phyloP scores from a whole-genome alignment of 2,797 vertebrate genomes.

The Cottoperca gobio region DNA sequence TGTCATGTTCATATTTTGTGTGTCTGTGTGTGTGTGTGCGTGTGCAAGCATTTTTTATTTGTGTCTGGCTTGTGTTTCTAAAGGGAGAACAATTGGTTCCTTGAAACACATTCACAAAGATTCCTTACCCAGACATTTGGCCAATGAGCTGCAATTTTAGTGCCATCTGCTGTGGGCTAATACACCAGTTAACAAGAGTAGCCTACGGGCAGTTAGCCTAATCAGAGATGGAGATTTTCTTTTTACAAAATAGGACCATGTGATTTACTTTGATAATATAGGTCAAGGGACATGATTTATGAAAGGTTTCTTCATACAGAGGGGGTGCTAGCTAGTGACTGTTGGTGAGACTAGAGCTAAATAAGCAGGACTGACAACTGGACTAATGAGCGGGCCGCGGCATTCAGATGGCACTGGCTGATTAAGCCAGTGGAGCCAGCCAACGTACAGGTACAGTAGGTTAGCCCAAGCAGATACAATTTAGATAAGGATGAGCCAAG shows the following conservation, averaged over 20 bases:
- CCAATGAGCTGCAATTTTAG: constrained; percentile 4
- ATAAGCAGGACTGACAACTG: neutral
- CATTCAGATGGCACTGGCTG: neutral
- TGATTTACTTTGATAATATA: neutral
- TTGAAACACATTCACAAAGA: constrained; percentile 10
- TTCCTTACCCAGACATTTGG: constrained; percentile 20
- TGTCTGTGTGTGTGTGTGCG: neutral
- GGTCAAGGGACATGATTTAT: neutral
- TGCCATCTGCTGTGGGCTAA: constrained; percentile 54
- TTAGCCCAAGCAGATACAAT: neutral
- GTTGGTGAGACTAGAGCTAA: neutral
- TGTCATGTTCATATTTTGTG: neutral
- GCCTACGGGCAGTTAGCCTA: neutral
- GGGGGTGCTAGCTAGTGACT: too few species aligned
- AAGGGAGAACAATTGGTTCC: constrained; percentile 39
- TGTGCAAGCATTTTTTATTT: neutral
- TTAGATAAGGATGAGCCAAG: neutral
- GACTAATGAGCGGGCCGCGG: neutral
- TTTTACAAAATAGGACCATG: neutral
- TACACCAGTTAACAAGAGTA: constrained; percentile 12
- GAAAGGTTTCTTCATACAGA: neutral
- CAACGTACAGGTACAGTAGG: neutral
- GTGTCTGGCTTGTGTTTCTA: neutral
- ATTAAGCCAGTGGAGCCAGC: neutral
- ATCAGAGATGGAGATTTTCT: neutral